Evolutionary conservation across 2,888 invertebrate species (phyloP).

Genomic region (Athripsodes cinereus): DNA sequence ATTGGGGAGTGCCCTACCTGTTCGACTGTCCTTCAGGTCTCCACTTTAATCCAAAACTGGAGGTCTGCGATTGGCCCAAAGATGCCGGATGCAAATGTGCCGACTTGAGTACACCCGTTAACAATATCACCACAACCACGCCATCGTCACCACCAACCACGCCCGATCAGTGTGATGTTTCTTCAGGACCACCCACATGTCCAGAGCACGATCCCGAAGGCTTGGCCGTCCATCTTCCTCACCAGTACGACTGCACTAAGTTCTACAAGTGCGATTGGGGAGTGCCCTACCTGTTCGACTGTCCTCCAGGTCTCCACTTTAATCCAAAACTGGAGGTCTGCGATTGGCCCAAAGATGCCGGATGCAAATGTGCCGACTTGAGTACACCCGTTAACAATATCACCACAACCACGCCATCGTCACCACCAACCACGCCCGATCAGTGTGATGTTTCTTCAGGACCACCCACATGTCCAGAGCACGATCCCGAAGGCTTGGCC

Average conservation of each 20-base stretch:
- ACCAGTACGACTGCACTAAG: slow-evolving; percentile 2
- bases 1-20: slow-evolving; percentile 27
- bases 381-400: too few species aligned
- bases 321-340: slow-evolving; percentile 1
- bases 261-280: slow-evolving; percentile 7
- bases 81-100: slow-evolving; percentile 25
- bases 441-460: background rate
- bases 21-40: slow-evolving; percentile 28
- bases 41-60: slow-evolving; percentile 27
- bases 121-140: too few species aligned
- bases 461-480: slow-evolving; percentile 21
- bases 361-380: background rate
- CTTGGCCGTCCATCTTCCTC: background rate
- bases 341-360: slow-evolving; percentile 1
- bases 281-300: background rate
- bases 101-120: too few species aligned
- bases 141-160: background rate
- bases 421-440: background rate
- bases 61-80: slow-evolving; percentile 29
- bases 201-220: background rate
- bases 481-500: slow-evolving; percentile 17
- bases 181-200: background rate
- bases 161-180: background rate
- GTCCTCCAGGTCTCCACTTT: background rate
- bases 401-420: too few species aligned